Evolutionary conservation across 1,140 invertebrate species (phyloP).

Genomic region (Cheumatopsyche charites): DNA sequence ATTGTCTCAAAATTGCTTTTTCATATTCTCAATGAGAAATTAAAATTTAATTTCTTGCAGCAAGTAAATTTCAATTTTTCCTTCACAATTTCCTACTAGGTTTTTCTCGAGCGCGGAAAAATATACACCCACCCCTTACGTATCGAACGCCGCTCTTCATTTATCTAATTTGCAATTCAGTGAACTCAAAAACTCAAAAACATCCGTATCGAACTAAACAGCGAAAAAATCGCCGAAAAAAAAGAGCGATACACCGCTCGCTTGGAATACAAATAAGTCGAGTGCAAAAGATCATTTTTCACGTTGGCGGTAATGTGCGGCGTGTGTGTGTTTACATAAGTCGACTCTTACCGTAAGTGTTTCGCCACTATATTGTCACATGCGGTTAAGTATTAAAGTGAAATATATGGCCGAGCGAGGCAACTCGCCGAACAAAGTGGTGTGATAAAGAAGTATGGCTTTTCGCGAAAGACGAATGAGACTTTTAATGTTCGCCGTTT

Average conservation of each 20-base stretch:
- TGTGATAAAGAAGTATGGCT: constrained; percentile 26
- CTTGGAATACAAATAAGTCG: constrained; percentile 1
- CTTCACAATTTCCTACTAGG: too few relatives aligned
- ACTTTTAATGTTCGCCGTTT: constrained; percentile 21
- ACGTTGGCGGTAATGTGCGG: constrained; percentile 9
- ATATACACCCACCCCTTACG: too few relatives aligned
- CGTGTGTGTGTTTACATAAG: constrained; percentile 16
- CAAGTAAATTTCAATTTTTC: too few relatives aligned
- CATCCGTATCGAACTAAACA: too few relatives aligned
- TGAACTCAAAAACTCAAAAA: too few relatives aligned
- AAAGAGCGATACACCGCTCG: not conserved
- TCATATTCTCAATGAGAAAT: too few relatives aligned
- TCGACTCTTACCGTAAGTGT: constrained; percentile 26
- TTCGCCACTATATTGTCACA: constrained; percentile 26
- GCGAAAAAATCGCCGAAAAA: not conserved
- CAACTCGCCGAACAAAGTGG: constrained; percentile 23
- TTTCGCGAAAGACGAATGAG: constrained; percentile 17
- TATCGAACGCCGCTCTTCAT: too few relatives aligned
- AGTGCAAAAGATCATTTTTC: constrained; percentile 19
- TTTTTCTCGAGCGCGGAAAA: too few relatives aligned
- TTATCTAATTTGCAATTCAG: too few relatives aligned
- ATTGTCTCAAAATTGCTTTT: too few relatives aligned
- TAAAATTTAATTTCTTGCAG: too few relatives aligned
- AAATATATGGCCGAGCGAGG: constrained; percentile 5
- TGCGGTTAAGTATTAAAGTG: constrained; percentile 28